Percentiles rank a stretch among this genome's conserved stretches.
These are phyloP conservation scores for Proterorhinus semilunaris DNA, from an alignment of 2,113 vertebrate genomes.

Conservation along the genomic window DNA sequence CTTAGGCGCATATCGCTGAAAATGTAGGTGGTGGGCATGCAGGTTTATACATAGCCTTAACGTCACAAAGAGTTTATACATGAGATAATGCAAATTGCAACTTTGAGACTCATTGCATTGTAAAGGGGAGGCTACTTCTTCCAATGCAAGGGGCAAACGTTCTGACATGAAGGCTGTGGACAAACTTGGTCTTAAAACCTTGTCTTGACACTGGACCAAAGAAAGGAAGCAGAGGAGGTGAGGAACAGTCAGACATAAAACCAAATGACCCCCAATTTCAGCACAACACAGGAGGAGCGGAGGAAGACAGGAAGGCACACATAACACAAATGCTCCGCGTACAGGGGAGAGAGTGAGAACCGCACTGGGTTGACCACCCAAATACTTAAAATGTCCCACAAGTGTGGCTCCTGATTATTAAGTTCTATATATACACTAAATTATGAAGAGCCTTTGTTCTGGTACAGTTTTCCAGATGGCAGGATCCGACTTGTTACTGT, in stretches of 20 bases:
- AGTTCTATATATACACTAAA: no score
- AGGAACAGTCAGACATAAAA: neutral
- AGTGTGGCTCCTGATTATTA: neutral
- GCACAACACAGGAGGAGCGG: neutral
- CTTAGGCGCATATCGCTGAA: no score
- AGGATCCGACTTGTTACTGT: conserved; percentile 20
- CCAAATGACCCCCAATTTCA: conserved; percentile 2
- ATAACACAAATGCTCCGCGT: neutral
- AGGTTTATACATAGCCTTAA: no score
- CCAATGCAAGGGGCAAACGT: no score
- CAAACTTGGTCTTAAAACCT: conserved; percentile 17
- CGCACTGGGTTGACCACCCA: neutral
- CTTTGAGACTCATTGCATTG: no score
- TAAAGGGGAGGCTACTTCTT: no score
- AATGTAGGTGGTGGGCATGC: no score
- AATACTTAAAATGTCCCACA: neutral
- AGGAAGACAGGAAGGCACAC: neutral
- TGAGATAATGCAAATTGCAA: no score
- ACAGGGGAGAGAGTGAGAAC: neutral
- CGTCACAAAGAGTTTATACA: no score
- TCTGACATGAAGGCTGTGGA: neutral
- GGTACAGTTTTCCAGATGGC: conserved; percentile 4
- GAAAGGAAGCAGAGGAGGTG: neutral
- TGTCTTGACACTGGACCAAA: conserved; percentile 19
- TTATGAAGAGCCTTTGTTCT: neutral